phyloP scores from a whole-genome alignment of 2,113 vertebrate genomes.

The Megaptera novaeangliae region DNA sequence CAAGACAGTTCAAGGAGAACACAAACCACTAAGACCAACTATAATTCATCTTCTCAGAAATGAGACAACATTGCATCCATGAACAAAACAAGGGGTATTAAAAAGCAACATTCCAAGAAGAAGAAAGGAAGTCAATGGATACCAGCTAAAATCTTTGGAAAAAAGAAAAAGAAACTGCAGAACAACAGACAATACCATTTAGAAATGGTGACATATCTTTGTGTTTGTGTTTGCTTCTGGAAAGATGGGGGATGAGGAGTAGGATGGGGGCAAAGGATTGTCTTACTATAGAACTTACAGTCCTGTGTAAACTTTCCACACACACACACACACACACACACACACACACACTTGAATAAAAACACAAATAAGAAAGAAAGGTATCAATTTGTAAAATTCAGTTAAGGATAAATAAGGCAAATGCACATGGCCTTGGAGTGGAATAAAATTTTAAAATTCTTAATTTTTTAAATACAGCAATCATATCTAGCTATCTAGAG shows the following conservation, averaged over 20 bases:
- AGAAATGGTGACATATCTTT: background rate
- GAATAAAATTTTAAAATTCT: background rate
- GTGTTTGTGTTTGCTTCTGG: background rate
- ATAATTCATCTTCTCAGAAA: background rate
- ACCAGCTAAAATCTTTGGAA: background rate
- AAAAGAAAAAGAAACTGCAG: background rate
- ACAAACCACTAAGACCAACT: background rate
- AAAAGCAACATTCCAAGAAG: background rate
- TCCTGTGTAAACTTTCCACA: background rate
- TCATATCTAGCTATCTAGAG: background rate
- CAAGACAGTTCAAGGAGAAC: background rate
- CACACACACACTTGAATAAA: background rate
- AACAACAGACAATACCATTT: background rate
- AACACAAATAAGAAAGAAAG: background rate
- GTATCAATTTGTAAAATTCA: background rate
- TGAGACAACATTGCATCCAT: too few relatives aligned
- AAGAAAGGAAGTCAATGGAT: background rate
- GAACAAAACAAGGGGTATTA: background rate
- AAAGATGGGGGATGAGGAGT: background rate
- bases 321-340: background rate
- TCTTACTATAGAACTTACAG: fast-evolving
- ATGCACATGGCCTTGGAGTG: too few relatives aligned
- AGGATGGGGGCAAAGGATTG: fast-evolving
- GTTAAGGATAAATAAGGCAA: background rate
- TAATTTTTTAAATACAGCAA: background rate